Evolutionary conservation across 2,888 invertebrate genomes (phyloP).

Genomic region (Harpalus rufipes): DNA sequence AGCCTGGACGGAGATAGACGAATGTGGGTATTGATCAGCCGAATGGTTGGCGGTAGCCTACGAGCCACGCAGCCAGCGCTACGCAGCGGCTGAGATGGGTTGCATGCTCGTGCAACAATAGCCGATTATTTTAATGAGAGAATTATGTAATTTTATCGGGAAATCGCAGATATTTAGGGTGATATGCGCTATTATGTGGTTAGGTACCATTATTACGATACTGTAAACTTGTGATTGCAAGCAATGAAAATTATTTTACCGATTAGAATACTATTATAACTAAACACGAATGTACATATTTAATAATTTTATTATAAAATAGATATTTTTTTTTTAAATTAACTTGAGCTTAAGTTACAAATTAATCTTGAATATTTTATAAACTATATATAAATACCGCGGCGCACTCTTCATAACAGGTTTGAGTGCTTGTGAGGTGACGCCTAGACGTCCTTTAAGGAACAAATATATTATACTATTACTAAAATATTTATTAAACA

Average conservation of each 20-base stretch:
- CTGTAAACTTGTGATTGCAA: not conserved
- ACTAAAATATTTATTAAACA: too few species aligned
- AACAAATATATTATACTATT: too few species aligned
- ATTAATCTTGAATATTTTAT: too few species aligned
- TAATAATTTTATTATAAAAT: too few species aligned
- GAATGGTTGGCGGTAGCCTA: slow-evolving; percentile 39
- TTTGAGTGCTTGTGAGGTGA: too few species aligned
- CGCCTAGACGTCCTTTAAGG: too few species aligned
- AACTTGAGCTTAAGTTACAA: too few species aligned
- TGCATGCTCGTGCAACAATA: slow-evolving; percentile 47
- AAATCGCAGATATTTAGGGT: slow-evolving; percentile 18
- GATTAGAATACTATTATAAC: too few species aligned
- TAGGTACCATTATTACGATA: not conserved
- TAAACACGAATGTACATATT: too few species aligned
- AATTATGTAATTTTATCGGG: slow-evolving; percentile 53
- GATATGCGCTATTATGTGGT: not conserved
- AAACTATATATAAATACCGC: too few species aligned
- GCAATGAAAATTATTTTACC: not conserved
- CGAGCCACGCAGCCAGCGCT: slow-evolving; percentile 38
- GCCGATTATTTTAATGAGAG: slow-evolving; percentile 60
- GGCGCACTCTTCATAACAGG: too few species aligned
- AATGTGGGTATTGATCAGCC: slow-evolving; percentile 50
- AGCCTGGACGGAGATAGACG: slow-evolving; percentile 14
- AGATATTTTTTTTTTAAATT: too few species aligned
- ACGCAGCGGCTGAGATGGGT: not conserved